Evolutionary conservation across 2,113 vertebrate genomes (phyloP), one percentile per base, ranked within the genome.

Genomic region (Fregata magnificens): DNA sequence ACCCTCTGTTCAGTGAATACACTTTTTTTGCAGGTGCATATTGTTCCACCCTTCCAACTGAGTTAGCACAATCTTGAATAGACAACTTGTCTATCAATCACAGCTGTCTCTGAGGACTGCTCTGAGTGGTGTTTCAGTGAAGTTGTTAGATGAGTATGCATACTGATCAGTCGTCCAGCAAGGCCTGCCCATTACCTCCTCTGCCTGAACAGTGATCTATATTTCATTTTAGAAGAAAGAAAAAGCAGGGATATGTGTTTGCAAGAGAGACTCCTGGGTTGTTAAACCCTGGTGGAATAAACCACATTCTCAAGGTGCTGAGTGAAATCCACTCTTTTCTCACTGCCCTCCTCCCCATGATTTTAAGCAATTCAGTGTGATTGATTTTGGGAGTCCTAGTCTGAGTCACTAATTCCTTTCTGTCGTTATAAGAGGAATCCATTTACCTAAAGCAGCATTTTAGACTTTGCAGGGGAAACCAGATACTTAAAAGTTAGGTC

Each of bases 51-150:
- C 84, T 96, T 96, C 84, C 84, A 93, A 87, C 56, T 72, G 86
- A 86, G 71, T 95, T 94, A 94, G 45, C 89, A 85, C 81, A 82
- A 71, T 93, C 86, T 84, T 74, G 73, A 84, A 87, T 36, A 91
- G 91, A 69, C n/a, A 84, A 44, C 7, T 6, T 63, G 52, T 86
- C 93, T 69, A 85, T 96, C 95, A 96, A 82, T 94, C 94, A 95
- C 61, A 87, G 38, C 47, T 87, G 86, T 89, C 95, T 93, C 94
- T 40, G 47, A 91, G 65, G 81, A 55, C 47, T 74, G 69, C 72
- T 95, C 69, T 82, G 76, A 94, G 65, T 79, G 52, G 38, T 95
- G 21, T 89, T 89, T 86, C 73, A 87, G 77, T 28, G 44, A 78
- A 91, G 44, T 7, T 44, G 42, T 81, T 81, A 92, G 55, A 81